Conservation (phyloP, 2,113 vertebrate genomes). For the Limnothrissa miodon region DNA sequence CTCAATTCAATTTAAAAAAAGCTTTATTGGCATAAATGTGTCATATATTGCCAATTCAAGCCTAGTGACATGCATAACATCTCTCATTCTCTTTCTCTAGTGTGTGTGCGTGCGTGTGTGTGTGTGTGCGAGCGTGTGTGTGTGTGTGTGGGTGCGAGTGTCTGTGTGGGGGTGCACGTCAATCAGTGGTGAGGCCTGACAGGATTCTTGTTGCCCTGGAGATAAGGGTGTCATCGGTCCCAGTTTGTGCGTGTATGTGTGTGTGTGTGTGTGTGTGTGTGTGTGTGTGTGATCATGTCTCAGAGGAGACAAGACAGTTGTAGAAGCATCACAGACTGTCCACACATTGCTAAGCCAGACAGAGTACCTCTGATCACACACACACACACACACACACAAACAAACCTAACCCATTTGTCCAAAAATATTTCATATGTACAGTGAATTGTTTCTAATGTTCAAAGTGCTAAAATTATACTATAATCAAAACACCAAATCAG, state of each 20-base stretch:
- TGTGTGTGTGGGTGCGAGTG: neutral
- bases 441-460: neutral
- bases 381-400: neutral
- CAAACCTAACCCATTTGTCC: too few relatives aligned
- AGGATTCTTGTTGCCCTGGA: conserved; percentile 35
- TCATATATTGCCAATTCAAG: too few relatives aligned
- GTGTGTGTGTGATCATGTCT: conserved; percentile 25
- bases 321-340: conserved; percentile 56
- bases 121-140: neutral
- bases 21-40: too few relatives aligned
- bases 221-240: conserved; percentile 59
- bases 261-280: conserved; percentile 1
- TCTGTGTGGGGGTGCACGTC: conserved; percentile 42
- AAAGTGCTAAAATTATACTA: neutral
- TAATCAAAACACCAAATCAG: neutral
- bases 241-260: neutral
- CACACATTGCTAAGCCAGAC: conserved; percentile 34
- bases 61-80: too few relatives aligned
- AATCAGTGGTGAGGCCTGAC: conserved; percentile 32
- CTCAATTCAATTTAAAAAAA: too few relatives aligned
- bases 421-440: neutral
- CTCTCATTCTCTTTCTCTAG: too few relatives aligned
- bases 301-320: conserved; percentile 46
- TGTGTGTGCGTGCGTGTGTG: neutral
- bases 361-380: conserved; percentile 25